These are phyloP conservation scores for Diorhabda elongata DNA, from an alignment of 1,140 invertebrate species.

Conservation along the genomic window DNA sequence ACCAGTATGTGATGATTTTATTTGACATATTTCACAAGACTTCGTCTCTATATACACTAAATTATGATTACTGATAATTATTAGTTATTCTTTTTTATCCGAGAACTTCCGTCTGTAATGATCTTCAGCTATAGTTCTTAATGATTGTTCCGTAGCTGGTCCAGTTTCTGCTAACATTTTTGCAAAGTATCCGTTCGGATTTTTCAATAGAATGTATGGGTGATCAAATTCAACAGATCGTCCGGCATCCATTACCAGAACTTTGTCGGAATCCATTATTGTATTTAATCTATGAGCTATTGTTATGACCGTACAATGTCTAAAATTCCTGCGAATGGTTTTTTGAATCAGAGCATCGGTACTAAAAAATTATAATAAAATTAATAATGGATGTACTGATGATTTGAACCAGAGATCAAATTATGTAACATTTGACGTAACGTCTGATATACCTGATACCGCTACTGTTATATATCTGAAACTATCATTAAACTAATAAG, in stretches of 20 bases:
- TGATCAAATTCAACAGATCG: slow-evolving; percentile 64
- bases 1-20: too few relatives aligned
- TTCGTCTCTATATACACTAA: too few relatives aligned
- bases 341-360: slow-evolving; percentile 66
- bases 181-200: slow-evolving; percentile 54
- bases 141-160: slow-evolving; percentile 47
- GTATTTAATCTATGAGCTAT: slow-evolving; percentile 75
- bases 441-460: too few relatives aligned
- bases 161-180: slow-evolving; percentile 56
- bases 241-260: slow-evolving; percentile 66
- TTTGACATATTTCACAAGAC: too few relatives aligned
- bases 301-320: slow-evolving; percentile 70
- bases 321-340: slow-evolving; percentile 65
- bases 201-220: slow-evolving; percentile 58
- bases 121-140: slow-evolving; percentile 47
- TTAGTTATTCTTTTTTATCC: background rate
- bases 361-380: slow-evolving; percentile 27
- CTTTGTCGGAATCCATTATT: slow-evolving; percentile 74
- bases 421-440: too few relatives aligned
- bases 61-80: background rate
- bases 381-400: too few relatives aligned
- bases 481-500: too few relatives aligned
- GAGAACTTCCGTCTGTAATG: slow-evolving; percentile 42
- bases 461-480: too few relatives aligned
- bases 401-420: too few relatives aligned